Evolutionary conservation across 2,797 vertebrate genomes (phyloP).

Genomic region (Girardinus metallicus): DNA sequence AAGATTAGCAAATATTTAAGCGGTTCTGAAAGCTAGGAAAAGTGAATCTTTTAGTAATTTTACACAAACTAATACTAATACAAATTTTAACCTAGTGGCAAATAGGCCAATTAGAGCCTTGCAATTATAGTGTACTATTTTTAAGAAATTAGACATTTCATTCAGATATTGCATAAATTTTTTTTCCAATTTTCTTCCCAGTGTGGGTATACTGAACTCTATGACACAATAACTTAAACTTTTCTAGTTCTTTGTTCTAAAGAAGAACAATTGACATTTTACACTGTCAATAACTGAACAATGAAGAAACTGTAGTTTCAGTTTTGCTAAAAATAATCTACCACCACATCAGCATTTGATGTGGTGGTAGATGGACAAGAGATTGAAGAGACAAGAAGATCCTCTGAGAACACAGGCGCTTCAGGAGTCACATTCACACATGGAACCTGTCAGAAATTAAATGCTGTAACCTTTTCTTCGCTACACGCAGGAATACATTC

Average conservation of each 20-base stretch:
- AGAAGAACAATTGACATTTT: conserved; percentile 10
- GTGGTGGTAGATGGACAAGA: conserved; percentile 32
- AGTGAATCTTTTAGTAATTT: neutral
- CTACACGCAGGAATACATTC: conserved; percentile 22
- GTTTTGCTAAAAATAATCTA: conserved; percentile 9
- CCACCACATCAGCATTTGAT: conserved; percentile 19
- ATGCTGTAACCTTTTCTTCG: conserved; percentile 44
- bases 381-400: conserved; percentile 40
- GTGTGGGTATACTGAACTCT: neutral
- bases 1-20: conserved; percentile 1
- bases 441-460: conserved; percentile 29
- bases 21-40: neutral
- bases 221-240: neutral
- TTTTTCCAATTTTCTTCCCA: neutral
- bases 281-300: conserved; percentile 14
- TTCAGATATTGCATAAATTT: neutral
- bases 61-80: neutral
- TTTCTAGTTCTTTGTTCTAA: neutral
- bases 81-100: neutral
- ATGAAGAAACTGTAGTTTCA: neutral
- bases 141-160: neutral
- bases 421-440: conserved; percentile 22
- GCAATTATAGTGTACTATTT: neutral
- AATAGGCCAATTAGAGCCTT: neutral
- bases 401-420: conserved; percentile 29